phyloP scores from a whole-genome alignment of 2,113 vertebrate genomes.

The Sinocyclocheilus anophthalmus region DNA sequence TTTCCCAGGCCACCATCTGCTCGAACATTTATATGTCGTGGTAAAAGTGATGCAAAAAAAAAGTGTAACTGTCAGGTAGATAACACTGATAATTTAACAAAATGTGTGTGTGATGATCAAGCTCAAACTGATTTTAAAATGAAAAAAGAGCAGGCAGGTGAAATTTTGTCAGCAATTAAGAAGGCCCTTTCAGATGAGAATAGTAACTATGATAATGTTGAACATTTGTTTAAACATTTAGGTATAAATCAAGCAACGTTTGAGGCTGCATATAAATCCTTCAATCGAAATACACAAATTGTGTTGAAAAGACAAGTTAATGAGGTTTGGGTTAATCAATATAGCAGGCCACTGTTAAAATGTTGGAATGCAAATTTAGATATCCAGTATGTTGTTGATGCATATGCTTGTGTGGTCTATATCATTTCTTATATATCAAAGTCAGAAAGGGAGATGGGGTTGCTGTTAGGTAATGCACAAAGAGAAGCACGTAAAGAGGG shows the following conservation, averaged over 20 bases:
- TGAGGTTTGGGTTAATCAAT: slow-evolving; percentile 4
- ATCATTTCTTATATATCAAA: slow-evolving; percentile 20
- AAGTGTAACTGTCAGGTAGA: too few relatives aligned
- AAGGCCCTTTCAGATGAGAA: neutral
- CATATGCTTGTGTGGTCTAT: neutral
- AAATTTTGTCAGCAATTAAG: neutral
- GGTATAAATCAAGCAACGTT: neutral
- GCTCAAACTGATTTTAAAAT: neutral
- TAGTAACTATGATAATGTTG: neutral
- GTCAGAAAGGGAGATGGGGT: neutral
- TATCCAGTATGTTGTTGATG: slow-evolving; percentile 9
- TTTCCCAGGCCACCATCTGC: too few relatives aligned
- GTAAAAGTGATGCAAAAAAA: too few relatives aligned
- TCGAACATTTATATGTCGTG: too few relatives aligned
- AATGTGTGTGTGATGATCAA: neutral
- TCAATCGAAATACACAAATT: neutral
- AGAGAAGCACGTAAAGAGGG: neutral
- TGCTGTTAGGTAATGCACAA: neutral
- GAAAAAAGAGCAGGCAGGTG: neutral
- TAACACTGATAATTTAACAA: too few relatives aligned
- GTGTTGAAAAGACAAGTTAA: neutral
- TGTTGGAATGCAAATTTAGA: slow-evolving; percentile 9
- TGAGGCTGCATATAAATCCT: neutral
- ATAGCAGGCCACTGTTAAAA: neutral
- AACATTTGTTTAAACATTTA: neutral